phyloP scores from a whole-genome alignment of 23 tunicate genomes.

The Halocynthia roretzi region DNA sequence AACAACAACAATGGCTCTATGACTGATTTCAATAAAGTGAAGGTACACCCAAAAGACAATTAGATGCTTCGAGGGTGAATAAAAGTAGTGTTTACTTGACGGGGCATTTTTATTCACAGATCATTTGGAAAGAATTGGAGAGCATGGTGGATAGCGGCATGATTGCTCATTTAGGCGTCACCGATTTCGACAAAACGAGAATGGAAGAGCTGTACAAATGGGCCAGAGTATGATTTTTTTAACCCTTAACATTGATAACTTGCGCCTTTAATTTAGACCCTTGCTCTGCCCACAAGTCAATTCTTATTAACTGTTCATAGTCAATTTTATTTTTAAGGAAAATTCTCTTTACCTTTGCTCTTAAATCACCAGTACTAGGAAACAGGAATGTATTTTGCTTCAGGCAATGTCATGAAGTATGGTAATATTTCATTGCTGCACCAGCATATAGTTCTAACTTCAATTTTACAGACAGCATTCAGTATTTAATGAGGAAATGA shows the following conservation, averaged over 20 bases:
- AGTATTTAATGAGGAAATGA: too few species aligned
- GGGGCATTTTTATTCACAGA: slow-evolving; percentile 26
- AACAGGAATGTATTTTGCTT: too few species aligned
- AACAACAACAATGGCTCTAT: slow-evolving; percentile 24
- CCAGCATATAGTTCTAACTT: too few species aligned
- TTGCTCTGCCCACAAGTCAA: too few species aligned
- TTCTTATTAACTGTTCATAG: too few species aligned
- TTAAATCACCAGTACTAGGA: too few species aligned
- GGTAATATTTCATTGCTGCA: too few species aligned
- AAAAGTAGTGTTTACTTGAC: background rate
- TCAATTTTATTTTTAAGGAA: too few species aligned
- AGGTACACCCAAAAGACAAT: slow-evolving; percentile 17
- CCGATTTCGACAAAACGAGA: slow-evolving; percentile 69
- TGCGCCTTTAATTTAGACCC: too few species aligned
- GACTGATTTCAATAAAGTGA: slow-evolving; percentile 33
- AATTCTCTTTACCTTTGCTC: too few species aligned
- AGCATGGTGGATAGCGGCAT: slow-evolving; percentile 47
- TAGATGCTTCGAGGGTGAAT: background rate
- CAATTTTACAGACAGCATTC: too few species aligned
- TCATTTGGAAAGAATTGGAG: slow-evolving; percentile 72
- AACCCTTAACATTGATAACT: background rate
- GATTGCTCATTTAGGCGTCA: slow-evolving; percentile 60
- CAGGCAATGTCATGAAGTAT: too few species aligned
- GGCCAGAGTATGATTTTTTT: slow-evolving; percentile 51
- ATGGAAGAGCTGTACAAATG: slow-evolving; percentile 48